Evolutionary conservation across 2,888 invertebrate species (phyloP).

Genomic region (Synanthedon vespiformis): DNA sequence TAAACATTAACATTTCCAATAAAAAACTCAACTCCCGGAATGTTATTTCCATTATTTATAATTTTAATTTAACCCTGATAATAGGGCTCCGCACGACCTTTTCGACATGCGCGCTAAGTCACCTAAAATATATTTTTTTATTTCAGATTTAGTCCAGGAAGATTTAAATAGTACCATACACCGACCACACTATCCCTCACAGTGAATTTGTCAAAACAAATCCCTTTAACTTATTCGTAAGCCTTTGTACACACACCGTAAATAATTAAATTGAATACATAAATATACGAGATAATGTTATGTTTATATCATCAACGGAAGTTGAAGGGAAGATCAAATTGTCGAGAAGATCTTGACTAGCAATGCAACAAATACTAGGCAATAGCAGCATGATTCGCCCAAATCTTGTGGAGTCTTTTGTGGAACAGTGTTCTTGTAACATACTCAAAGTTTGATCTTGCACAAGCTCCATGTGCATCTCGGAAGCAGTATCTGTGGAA

Average conservation of each 20-base stretch:
- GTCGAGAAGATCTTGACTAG: constrained; percentile 47
- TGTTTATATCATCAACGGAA: constrained; percentile 30
- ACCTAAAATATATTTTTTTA: no score
- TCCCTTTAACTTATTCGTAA: not conserved
- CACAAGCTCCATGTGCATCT: constrained; percentile 71
- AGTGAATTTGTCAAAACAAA: constrained; percentile 1
- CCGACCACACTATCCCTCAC: constrained; percentile 1
- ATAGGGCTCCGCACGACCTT: no score
- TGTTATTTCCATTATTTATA: no score
- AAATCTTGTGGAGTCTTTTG: constrained; percentile 69
- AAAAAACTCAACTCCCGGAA: no score
- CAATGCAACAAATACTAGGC: constrained; percentile 70
- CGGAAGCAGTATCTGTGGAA: constrained; percentile 17
- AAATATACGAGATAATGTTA: constrained; percentile 38
- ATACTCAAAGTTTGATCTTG: constrained; percentile 86
- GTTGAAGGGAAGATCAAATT: constrained; percentile 85
- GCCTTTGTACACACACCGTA: not conserved
- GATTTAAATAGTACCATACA: no score
- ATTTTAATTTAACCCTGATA: no score
- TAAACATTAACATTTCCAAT: no score
- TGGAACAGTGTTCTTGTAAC: constrained; percentile 77
- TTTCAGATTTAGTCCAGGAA: no score
- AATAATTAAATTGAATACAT: constrained; percentile 24
- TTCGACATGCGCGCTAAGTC: no score
- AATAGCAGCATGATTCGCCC: constrained; percentile 80